These are phyloP conservation scores for Podarcis siculus DNA, from an alignment of 2,797 vertebrate species.

Conservation along the genomic window DNA sequence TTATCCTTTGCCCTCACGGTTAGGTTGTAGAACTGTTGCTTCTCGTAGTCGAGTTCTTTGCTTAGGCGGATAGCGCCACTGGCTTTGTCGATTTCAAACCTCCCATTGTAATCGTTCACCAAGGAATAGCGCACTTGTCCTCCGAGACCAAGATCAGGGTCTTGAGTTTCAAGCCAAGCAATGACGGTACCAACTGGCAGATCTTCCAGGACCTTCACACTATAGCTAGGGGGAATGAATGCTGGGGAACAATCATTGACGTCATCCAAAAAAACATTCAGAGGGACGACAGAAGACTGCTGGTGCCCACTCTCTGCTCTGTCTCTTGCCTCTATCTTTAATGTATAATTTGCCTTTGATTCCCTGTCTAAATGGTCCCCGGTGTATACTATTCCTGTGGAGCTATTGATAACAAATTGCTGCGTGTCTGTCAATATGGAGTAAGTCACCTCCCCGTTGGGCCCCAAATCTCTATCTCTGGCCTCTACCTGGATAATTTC, in stretches of 20 bases:
- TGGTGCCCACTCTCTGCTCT: conserved; percentile 86
- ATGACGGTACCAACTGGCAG: conserved; percentile 93
- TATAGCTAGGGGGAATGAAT: conserved; percentile 92
- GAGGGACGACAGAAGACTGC: conserved; percentile 85
- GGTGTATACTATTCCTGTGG: conserved; percentile 91
- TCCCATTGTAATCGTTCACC: conserved; percentile 89
- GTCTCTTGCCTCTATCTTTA: conserved; percentile 95
- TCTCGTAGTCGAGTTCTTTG: conserved; percentile 95
- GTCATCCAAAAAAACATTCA: conserved; percentile 89
- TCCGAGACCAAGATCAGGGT: conserved; percentile 92
- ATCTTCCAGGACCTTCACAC: conserved; percentile 91
- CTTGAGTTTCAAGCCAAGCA: conserved; percentile 95
- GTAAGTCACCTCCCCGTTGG: conserved; percentile 89
- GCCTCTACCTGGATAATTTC: conserved; percentile 95
- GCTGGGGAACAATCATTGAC: conserved; percentile 95
- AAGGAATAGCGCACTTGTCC: conserved; percentile 94
- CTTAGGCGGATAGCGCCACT: conserved; percentile 92
- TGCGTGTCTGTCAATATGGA: conserved; percentile 90
- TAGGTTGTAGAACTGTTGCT: conserved; percentile 95
- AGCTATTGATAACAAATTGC: conserved; percentile 92
- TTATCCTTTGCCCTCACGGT: conserved; percentile 95
- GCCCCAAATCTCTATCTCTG: conserved; percentile 91
- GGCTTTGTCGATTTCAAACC: conserved; percentile 91
- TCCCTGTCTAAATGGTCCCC: conserved; percentile 93
- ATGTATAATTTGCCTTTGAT: conserved; percentile 83